Percentiles rank a stretch among this genome's conserved stretches.
phyloP scores from a whole-genome alignment of 2,113 vertebrate genomes.

The Megaptera novaeangliae region DNA sequence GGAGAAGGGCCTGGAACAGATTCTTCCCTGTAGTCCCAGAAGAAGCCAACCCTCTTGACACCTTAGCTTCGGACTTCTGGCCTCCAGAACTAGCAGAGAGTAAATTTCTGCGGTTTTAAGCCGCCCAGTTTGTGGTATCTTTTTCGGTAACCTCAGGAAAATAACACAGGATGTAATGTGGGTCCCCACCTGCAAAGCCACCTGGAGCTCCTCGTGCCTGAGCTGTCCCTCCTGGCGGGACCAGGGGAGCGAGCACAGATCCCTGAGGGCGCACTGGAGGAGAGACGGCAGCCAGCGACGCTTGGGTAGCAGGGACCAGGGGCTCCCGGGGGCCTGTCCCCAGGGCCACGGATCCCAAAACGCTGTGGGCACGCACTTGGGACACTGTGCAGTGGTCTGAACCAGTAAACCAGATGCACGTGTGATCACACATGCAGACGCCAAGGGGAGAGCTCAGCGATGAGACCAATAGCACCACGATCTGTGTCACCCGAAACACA shows the following conservation, averaged over 20 bases:
- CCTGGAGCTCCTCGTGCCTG: background rate
- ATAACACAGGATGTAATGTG: background rate
- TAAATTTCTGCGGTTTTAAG: background rate
- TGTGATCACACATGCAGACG: too few relatives aligned
- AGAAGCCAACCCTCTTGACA: background rate
- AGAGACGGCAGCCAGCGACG: background rate
- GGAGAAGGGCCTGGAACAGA: background rate
- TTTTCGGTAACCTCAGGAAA: background rate
- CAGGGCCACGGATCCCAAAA: background rate
- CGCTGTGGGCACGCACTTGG: too few relatives aligned
- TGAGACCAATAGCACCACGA: too few relatives aligned
- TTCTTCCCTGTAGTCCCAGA: background rate
- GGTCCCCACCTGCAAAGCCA: background rate
- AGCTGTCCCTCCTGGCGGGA: background rate
- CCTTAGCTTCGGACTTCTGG: too few relatives aligned
- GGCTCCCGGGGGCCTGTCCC: background rate
- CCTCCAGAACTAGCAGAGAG: background rate
- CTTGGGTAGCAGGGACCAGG: background rate
- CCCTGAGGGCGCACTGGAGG: background rate
- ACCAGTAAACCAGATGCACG: too few relatives aligned
- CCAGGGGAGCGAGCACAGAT: background rate
- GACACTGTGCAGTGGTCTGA: too few relatives aligned
- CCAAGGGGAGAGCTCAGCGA: too few relatives aligned
- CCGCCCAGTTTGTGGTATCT: background rate
- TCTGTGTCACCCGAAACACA: too few relatives aligned